These are phyloP conservation scores for Pachypanchax playfairii DNA, from an alignment of 2,113 vertebrate species.

Conservation along the genomic window DNA sequence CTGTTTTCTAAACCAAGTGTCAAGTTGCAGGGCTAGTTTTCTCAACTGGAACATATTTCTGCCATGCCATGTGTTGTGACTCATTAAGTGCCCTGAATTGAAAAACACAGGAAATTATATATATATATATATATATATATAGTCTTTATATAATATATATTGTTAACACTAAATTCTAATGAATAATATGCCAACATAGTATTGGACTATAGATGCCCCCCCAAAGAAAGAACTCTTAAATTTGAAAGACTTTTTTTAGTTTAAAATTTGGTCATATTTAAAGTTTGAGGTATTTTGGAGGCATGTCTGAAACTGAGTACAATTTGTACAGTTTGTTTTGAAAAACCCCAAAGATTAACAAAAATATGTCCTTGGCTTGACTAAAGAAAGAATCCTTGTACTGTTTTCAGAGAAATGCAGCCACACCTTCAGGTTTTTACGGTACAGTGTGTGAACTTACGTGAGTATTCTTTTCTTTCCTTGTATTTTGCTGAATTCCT, in stretches of 20 bases:
- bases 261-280: neutral
- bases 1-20: conserved; percentile 19
- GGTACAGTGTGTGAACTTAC: neutral
- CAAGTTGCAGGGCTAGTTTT: conserved; percentile 47
- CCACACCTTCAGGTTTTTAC: conserved; percentile 26
- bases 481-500: conserved; percentile 28
- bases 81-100: neutral
- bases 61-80: conserved; percentile 4
- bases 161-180: too few species aligned
- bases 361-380: conserved; percentile 38
- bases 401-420: conserved; percentile 32
- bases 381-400: conserved; percentile 1
- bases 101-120: too few species aligned
- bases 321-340: neutral
- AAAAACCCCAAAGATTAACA: conserved; percentile 14
- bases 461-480: conserved; percentile 16
- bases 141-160: too few species aligned
- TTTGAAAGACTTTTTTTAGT: neutral
- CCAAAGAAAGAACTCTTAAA: too few species aligned
- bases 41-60: conserved; percentile 42
- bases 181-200: too few species aligned
- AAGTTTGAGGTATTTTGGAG: conserved; percentile 34
- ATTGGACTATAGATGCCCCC: too few species aligned
- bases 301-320: conserved; percentile 19
- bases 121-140: too few species aligned